Percentiles rank a stretch among this genome's conserved stretches.
Conservation (phyloP, 2,888 invertebrate genomes). For the Pardosa pseudoannulata region DNA sequence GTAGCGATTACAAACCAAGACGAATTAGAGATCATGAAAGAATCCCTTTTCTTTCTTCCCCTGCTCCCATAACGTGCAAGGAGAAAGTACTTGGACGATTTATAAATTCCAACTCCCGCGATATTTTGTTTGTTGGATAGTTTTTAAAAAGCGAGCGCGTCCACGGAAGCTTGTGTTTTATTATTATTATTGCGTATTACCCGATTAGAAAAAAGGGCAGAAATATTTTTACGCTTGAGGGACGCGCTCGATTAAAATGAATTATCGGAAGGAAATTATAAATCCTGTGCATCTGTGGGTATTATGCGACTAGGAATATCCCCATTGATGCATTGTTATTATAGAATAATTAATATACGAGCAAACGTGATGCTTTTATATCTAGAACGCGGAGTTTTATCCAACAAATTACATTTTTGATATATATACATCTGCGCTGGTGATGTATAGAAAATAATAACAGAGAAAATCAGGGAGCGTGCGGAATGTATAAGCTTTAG, state of each 20-base stretch:
- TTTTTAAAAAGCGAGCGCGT: not conserved
- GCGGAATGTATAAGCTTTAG: not conserved
- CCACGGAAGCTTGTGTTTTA: constrained; percentile 1
- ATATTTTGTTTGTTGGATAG: not conserved
- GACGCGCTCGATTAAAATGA: constrained; percentile 49
- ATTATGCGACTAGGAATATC: constrained; percentile 16
- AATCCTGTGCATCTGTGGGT: constrained; percentile 8
- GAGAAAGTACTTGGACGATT: constrained; percentile 32
- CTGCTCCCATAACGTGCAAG: not conserved
- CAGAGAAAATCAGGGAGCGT: not conserved
- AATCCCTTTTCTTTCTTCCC: constrained; percentile 3
- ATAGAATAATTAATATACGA: constrained; percentile 57
- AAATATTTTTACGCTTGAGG: constrained; percentile 7
- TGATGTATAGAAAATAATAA: constrained; percentile 5
- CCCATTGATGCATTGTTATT: constrained; percentile 58
- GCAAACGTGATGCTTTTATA: not conserved
- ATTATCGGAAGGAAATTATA: constrained; percentile 53
- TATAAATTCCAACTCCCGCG: constrained; percentile 25
- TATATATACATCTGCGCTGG: not conserved
- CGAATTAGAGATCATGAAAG: constrained; percentile 55
- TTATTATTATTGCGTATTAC: constrained; percentile 46
- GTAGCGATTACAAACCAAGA: constrained; percentile 65
- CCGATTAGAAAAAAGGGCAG: constrained; percentile 47
- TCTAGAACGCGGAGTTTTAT: not conserved
- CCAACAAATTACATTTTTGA: not conserved